Evolutionary conservation across 1,140 invertebrate genomes (phyloP).

Genomic region (Drosophila kohkoa): DNA sequence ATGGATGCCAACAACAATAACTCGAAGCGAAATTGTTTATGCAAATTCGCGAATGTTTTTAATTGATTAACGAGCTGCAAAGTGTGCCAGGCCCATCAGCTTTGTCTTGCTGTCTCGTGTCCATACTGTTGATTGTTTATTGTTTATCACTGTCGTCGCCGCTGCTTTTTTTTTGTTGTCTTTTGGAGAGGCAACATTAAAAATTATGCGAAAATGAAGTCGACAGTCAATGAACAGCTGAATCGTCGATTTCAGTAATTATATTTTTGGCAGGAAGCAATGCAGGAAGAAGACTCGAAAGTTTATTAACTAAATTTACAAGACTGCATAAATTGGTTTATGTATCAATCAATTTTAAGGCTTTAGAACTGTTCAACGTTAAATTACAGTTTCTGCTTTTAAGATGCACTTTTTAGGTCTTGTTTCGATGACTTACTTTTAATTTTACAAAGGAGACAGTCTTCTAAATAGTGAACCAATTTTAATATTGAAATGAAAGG

Average conservation of each 20-base stretch:
- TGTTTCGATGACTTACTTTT: too few relatives aligned
- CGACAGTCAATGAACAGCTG: constrained; percentile 1
- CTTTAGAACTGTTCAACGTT: too few relatives aligned
- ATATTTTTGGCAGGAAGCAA: too few relatives aligned
- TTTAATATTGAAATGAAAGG: too few relatives aligned
- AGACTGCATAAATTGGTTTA: too few relatives aligned
- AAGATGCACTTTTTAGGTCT: too few relatives aligned
- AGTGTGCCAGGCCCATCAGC: constrained; percentile 49
- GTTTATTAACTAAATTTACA: too few relatives aligned
- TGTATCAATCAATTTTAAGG: too few relatives aligned
- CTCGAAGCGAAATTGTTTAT: constrained; percentile 59
- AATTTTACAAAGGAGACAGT: too few relatives aligned
- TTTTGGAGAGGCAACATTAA: constrained; percentile 14
- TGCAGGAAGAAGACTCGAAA: too few relatives aligned
- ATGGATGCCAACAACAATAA: constrained; percentile 47
- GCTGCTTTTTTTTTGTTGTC: neutral
- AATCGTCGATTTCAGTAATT: neutral
- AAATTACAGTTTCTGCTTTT: too few relatives aligned
- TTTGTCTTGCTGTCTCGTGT: constrained; percentile 3
- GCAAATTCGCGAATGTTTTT: constrained; percentile 67
- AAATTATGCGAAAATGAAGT: constrained; percentile 12
- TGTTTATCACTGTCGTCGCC: constrained; percentile 17
- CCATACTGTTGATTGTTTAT: constrained; percentile 14
- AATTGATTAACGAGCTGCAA: constrained; percentile 67
- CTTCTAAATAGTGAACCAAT: too few relatives aligned